Evolutionary conservation across 2,888 invertebrate species (phyloP).

Genomic region (Norana najaformis): DNA sequence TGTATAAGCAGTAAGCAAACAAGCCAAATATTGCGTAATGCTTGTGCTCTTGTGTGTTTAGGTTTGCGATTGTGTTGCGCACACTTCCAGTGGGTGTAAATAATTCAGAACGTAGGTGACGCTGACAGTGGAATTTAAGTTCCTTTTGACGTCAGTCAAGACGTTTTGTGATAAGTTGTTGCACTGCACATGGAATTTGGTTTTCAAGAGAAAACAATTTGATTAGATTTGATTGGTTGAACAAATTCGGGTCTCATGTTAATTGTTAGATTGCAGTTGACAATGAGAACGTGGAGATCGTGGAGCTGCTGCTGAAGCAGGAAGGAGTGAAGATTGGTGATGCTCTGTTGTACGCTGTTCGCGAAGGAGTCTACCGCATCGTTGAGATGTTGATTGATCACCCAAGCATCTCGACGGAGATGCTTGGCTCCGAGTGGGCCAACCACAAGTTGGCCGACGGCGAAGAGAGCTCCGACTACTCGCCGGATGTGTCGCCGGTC

Average conservation of each 20-base stretch:
- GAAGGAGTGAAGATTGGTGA: constrained; percentile 65
- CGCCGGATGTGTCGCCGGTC: constrained; percentile 65
- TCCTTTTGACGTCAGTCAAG: background rate
- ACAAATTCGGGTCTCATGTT: background rate
- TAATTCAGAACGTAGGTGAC: background rate
- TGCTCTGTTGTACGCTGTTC: constrained; percentile 66
- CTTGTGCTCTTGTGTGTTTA: background rate
- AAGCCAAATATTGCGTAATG: background rate
- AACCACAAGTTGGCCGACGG: constrained; percentile 55
- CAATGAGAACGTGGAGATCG: constrained; percentile 67
- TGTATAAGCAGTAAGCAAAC: background rate
- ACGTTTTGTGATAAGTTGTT: background rate
- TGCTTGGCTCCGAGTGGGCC: constrained; percentile 66
- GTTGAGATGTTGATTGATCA: constrained; percentile 68
- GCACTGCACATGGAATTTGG: background rate
- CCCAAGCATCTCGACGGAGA: constrained; percentile 64
- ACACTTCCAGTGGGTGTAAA: background rate
- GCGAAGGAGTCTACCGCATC: constrained; percentile 63
- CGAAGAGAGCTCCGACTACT: constrained; percentile 66
- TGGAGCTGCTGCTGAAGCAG: constrained; percentile 66
- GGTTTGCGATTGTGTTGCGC: background rate
- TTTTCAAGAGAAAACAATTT: background rate
- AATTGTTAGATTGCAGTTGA: constrained; percentile 54
- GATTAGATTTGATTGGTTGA: background rate
- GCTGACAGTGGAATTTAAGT: background rate